Conservation (phyloP, 2,888 invertebrate species). For the Ectobius pallidus region DNA sequence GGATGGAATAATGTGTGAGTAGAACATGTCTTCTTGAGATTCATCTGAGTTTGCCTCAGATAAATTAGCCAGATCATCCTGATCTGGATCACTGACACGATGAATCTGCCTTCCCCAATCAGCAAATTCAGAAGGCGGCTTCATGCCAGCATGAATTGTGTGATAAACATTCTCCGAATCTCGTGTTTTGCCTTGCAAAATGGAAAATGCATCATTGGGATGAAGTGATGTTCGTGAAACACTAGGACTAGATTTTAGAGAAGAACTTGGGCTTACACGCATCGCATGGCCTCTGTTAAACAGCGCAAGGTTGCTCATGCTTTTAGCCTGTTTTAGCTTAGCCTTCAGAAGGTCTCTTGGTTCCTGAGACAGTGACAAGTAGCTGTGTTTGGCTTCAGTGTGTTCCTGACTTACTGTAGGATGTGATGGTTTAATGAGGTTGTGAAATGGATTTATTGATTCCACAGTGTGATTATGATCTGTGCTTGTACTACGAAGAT, state of each 20-base stretch:
- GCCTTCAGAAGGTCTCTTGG: slow-evolving; percentile 27
- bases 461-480: not conserved
- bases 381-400: not conserved
- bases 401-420: not conserved
- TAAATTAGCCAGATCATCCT: not conserved
- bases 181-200: not conserved
- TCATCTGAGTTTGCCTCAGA: slow-evolving; percentile 18
- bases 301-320: slow-evolving; percentile 52
- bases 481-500: not conserved
- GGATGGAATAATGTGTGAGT: slow-evolving; percentile 42
- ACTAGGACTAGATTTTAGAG: slow-evolving; percentile 16
- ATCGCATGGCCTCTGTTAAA: not conserved
- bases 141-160: slow-evolving; percentile 54
- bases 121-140: slow-evolving; percentile 20
- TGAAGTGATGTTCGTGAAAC: slow-evolving; percentile 2
- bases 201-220: not conserved
- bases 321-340: slow-evolving; percentile 55
- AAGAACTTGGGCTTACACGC: slow-evolving; percentile 18
- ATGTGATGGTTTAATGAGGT: slow-evolving; percentile 5
- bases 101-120: slow-evolving; percentile 24
- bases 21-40: slow-evolving; percentile 36
- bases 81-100: not conserved
- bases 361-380: slow-evolving; percentile 1
- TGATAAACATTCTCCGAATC: slow-evolving; percentile 49
- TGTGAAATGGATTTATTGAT: not conserved